Conservation (phyloP, 2,888 invertebrate species). For the Lepidonotus clava region DNA sequence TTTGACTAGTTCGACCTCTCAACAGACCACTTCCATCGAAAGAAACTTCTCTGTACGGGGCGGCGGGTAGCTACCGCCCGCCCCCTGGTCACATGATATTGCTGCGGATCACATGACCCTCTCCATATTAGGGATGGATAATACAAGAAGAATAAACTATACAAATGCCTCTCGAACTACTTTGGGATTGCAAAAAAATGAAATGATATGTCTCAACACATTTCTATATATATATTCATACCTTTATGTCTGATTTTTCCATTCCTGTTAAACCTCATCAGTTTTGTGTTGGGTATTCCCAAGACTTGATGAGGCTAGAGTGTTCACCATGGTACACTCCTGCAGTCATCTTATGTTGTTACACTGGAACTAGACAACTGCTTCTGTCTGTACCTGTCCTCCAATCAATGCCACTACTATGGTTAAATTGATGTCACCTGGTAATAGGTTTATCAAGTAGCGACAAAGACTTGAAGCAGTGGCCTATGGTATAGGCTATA, state of each 20-base stretch:
- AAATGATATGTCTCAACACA: constrained; percentile 40
- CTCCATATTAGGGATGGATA: neutral
- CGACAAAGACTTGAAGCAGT: neutral
- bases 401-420: too few relatives aligned
- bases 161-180: neutral
- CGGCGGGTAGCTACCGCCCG: neutral
- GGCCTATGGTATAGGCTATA: neutral
- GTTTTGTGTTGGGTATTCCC: neutral
- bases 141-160: neutral
- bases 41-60: neutral
- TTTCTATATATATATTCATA: neutral
- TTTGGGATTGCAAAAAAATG: neutral
- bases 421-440: neutral
- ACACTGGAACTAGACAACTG: neutral
- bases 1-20: neutral
- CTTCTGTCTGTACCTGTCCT: neutral
- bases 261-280: neutral
- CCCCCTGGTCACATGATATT: neutral
- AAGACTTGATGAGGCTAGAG: neutral
- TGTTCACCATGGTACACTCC: neutral
- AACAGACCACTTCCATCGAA: neutral
- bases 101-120: neutral
- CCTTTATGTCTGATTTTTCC: neutral
- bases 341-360: neutral
- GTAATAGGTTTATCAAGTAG: neutral